Conservation (phyloP, 2,797 vertebrate genomes). For the Crocodylus rhombifer region DNA sequence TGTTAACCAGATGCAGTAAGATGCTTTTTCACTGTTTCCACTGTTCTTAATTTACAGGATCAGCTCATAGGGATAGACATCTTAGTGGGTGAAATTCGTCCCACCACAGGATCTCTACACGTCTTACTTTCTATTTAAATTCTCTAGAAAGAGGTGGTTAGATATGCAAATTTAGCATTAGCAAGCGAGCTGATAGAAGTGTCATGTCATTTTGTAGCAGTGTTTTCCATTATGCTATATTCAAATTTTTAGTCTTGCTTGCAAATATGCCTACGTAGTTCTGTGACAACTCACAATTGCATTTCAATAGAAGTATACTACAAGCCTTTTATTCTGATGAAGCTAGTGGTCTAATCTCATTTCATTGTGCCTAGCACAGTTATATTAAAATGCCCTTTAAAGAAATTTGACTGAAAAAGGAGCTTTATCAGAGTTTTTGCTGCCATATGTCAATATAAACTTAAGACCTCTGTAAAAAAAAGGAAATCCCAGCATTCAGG, state of each 20-base stretch:
- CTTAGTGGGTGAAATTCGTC: not conserved
- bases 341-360: not conserved
- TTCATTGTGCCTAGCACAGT: not conserved
- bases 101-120: not conserved
- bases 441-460: slow-evolving; percentile 33
- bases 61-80: not conserved
- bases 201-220: not conserved
- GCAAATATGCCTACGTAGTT: not conserved
- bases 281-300: not conserved
- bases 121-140: not conserved
- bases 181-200: not conserved
- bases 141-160: not conserved
- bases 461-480: not conserved
- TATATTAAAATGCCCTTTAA: not conserved
- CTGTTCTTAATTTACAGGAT: not conserved
- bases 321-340: not conserved
- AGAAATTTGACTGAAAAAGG: not conserved
- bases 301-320: not conserved
- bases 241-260: not conserved
- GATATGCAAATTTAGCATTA: not conserved
- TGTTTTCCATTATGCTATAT: not conserved
- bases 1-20: slow-evolving; percentile 89
- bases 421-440: not conserved
- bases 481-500: not conserved
- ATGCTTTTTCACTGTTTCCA: accelerated